Conservation (phyloP, 2,888 invertebrate genomes). For the Ormyrus pomaceus region DNA sequence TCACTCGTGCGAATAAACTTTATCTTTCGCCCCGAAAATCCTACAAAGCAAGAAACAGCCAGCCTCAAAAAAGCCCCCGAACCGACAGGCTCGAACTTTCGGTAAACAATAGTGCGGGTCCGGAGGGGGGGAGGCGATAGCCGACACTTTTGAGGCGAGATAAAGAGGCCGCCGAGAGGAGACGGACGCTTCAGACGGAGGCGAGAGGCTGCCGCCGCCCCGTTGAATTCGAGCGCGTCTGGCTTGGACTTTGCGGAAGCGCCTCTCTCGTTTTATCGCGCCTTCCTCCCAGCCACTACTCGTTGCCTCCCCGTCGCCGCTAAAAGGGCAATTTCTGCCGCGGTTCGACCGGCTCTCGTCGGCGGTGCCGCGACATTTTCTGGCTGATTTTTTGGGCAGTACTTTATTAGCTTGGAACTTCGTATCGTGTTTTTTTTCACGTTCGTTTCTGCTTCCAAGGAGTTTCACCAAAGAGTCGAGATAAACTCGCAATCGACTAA, state of each 20-base stretch:
- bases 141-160: slow-evolving; percentile 7
- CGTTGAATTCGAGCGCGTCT: slow-evolving; percentile 35
- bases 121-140: neutral
- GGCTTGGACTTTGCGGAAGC: slow-evolving; percentile 35
- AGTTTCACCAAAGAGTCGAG: too few relatives aligned
- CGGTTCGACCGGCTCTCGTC: neutral
- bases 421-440: too few relatives aligned
- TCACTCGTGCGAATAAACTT: too few relatives aligned
- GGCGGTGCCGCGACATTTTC: neutral
- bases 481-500: too few relatives aligned
- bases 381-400: too few relatives aligned
- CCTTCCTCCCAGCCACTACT: slow-evolving; percentile 6
- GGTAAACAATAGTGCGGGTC: slow-evolving; percentile 11
- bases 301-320: neutral
- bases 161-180: slow-evolving; percentile 1
- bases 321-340: slow-evolving; percentile 48
- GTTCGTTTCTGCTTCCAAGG: too few relatives aligned
- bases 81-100: slow-evolving; percentile 24
- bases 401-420: too few relatives aligned
- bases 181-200: neutral
- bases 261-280: slow-evolving; percentile 30
- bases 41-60: neutral
- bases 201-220: neutral
- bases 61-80: slow-evolving; percentile 6
- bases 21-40: too few relatives aligned